phyloP scores from a whole-genome alignment of 2,888 invertebrate species.

The Sinohyriopsis cumingii region DNA sequence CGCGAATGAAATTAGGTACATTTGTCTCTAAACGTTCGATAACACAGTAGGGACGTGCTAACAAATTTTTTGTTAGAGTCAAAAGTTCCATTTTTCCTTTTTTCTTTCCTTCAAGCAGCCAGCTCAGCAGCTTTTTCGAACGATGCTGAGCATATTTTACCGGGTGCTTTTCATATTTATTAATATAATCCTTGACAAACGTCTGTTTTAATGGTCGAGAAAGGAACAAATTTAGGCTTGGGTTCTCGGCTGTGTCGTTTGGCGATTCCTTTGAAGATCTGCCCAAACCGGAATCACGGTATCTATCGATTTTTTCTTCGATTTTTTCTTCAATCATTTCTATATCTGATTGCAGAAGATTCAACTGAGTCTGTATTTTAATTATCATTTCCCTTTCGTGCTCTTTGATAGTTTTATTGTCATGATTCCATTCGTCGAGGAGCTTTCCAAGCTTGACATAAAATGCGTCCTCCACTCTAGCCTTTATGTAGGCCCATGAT shows the following conservation, averaged over 20 bases:
- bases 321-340: constrained; percentile 41
- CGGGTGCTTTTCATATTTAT: constrained; percentile 30
- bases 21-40: constrained; percentile 22
- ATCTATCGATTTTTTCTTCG: constrained; percentile 33
- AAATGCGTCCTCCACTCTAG: constrained; percentile 31
- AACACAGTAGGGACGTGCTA: constrained; percentile 34
- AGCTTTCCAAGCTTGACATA: constrained; percentile 26
- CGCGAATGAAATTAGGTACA: constrained; percentile 40
- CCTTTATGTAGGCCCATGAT: constrained; percentile 30
- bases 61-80: constrained; percentile 22
- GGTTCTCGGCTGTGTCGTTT: neutral
- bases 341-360: constrained; percentile 44
- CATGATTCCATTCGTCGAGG: constrained; percentile 38
- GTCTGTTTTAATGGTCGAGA: too few relatives aligned
- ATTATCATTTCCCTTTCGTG: constrained; percentile 29
- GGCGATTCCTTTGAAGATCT: neutral
- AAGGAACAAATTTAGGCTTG: neutral
- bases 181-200: constrained; percentile 5
- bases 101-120: constrained; percentile 11
- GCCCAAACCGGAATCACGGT: constrained; percentile 2
- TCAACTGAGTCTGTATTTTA: constrained; percentile 35
- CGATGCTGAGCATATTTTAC: constrained; percentile 24
- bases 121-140: constrained; percentile 22
- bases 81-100: constrained; percentile 9
- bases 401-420: constrained; percentile 20